Conservation (phyloP, 2,888 invertebrate species). For the Hemithea aestivaria region DNA sequence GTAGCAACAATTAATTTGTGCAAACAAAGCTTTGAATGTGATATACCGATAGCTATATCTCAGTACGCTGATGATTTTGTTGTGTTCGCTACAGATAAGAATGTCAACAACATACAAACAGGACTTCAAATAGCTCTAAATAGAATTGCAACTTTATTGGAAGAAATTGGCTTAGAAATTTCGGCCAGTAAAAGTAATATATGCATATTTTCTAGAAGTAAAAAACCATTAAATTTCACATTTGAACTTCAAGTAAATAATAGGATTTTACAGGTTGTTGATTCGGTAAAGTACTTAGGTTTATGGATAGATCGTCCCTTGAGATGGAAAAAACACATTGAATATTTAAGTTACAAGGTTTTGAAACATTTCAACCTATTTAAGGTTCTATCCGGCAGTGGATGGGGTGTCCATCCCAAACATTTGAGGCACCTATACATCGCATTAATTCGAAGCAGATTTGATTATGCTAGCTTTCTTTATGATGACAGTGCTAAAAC, state of each 20-base stretch:
- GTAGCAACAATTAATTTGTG: not conserved
- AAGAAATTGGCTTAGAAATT: constrained; percentile 17
- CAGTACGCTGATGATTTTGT: constrained; percentile 10
- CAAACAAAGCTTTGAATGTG: not conserved
- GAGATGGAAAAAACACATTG: constrained; percentile 30
- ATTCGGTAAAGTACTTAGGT: constrained; percentile 29
- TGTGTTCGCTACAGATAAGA: not conserved
- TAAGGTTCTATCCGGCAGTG: constrained; percentile 25
- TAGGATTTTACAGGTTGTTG: constrained; percentile 3
- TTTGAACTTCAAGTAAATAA: constrained; percentile 12
- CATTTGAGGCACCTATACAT: constrained; percentile 28
- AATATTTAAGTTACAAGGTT: constrained; percentile 19
- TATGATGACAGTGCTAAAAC: constrained; percentile 14
- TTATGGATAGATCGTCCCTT: constrained; percentile 29
- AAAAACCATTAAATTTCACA: constrained; percentile 3
- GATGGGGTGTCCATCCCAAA: constrained; percentile 31
- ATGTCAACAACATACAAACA: not conserved
- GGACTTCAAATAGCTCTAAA: constrained; percentile 5
- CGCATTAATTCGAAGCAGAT: constrained; percentile 23
- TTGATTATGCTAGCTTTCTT: constrained; percentile 25
- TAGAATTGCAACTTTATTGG: constrained; percentile 13
- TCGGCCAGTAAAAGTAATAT: constrained; percentile 25
- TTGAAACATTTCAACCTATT: constrained; percentile 28
- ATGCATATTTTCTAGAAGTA: constrained; percentile 26
- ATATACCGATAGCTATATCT: not conserved